phyloP scores from a whole-genome alignment of 2,113 vertebrate genomes.

The Hemibagrus wyckioides region DNA sequence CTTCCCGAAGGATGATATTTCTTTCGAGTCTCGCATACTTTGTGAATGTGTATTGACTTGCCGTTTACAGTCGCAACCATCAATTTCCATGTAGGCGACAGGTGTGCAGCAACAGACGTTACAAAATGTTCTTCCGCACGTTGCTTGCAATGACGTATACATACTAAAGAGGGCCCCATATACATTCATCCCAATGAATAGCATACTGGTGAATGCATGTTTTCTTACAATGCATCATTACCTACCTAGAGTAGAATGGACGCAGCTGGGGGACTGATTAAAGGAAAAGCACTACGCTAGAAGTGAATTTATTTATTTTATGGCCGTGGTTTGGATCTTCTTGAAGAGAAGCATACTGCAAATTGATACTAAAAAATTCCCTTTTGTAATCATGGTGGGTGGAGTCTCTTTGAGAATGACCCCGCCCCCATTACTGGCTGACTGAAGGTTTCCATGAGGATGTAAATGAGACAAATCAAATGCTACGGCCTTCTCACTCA shows the following conservation, averaged over 20 bases:
- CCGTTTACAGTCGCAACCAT: not conserved
- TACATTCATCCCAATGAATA: not conserved
- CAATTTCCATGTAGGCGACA: slow-evolving; percentile 9
- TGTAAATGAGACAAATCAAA: not conserved
- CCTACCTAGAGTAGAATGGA: not conserved
- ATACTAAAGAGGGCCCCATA: not conserved
- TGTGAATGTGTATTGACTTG: not conserved
- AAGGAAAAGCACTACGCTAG: not conserved
- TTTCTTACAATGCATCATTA: not conserved
- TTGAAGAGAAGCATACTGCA: not conserved
- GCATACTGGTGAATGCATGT: not conserved
- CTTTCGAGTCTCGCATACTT: not conserved
- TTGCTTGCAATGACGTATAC: not conserved
- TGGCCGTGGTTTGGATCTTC: too few relatives aligned
- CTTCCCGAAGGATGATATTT: not conserved
- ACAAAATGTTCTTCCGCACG: not conserved
- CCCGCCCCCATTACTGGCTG: not conserved
- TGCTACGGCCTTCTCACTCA: not conserved
- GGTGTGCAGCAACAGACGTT: slow-evolving; percentile 10
- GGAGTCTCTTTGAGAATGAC: not conserved
- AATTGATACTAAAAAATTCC: not conserved
- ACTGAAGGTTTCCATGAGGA: not conserved
- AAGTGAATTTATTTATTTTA: not conserved
- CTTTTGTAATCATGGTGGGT: not conserved
- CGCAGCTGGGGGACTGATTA: not conserved